phyloP scores from a whole-genome alignment of 2,113 vertebrate species.

The Leucopsar rothschildi region DNA sequence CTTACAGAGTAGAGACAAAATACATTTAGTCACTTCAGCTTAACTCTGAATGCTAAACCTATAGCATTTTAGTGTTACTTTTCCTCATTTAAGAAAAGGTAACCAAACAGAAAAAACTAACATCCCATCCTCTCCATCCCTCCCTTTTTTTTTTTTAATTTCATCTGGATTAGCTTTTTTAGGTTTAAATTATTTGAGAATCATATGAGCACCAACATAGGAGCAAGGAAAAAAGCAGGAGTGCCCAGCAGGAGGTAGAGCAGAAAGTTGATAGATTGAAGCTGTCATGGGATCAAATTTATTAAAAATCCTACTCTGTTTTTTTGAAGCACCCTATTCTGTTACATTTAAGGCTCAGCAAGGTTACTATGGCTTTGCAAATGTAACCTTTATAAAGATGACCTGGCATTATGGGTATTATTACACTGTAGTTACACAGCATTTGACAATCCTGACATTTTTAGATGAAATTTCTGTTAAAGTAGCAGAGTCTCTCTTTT shows the following conservation, averaged over 20 bases:
- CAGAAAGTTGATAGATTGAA: background rate
- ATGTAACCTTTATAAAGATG: background rate
- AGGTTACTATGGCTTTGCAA: background rate
- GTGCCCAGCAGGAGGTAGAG: background rate
- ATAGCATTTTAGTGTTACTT: background rate
- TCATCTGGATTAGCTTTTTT: background rate
- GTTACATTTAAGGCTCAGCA: background rate
- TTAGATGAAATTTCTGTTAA: background rate
- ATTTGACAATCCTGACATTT: background rate
- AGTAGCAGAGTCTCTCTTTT: background rate
- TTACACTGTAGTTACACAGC: background rate
- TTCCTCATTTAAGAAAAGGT: background rate
- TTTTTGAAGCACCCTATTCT: background rate
- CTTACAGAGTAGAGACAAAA: background rate
- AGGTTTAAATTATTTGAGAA: background rate
- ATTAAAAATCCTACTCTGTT: background rate
- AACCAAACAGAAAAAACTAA: background rate
- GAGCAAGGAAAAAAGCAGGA: background rate
- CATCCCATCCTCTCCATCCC: fast-evolving
- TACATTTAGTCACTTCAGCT: background rate
- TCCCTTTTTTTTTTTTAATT: fast-evolving
- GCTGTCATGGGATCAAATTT: background rate
- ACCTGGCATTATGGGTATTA: background rate
- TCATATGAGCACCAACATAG: background rate
- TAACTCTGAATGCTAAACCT: background rate